Evolutionary conservation across 2,888 invertebrate genomes (phyloP).

Genomic region (Caradrina kadenii): DNA sequence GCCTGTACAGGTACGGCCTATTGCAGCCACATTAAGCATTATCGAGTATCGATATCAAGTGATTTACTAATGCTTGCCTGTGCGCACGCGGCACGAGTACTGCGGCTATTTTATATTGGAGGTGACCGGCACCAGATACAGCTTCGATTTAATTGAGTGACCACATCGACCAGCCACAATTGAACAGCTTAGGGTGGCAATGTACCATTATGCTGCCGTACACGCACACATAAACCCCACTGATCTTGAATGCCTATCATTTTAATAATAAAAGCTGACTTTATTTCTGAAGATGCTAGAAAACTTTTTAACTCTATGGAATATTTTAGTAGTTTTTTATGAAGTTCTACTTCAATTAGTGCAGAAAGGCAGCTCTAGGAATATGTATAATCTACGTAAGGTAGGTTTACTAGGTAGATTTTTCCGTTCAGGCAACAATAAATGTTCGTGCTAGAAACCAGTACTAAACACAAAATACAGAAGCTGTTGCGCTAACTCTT

Average conservation of each 20-base stretch:
- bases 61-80: conserved; percentile 73
- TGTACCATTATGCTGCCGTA: conserved; percentile 27
- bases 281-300: conserved; percentile 2
- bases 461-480: conserved; percentile 26
- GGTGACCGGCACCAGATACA: conserved; percentile 68
- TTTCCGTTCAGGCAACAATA: neutral
- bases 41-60: conserved; percentile 73
- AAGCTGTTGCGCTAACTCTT: conserved; percentile 34
- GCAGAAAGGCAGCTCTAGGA: neutral
- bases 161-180: conserved; percentile 36
- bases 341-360: neutral
- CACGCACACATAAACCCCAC: conserved; percentile 15
- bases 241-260: conserved; percentile 24
- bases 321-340: neutral
- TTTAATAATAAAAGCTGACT: conserved; percentile 30
- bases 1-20: conserved; percentile 61
- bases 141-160: conserved; percentile 64
- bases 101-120: conserved; percentile 65
- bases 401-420: neutral
- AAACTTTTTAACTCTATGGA: conserved; percentile 1
- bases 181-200: conserved; percentile 23
- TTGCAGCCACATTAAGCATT: conserved; percentile 69
- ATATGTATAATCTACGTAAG: neutral
- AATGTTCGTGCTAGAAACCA: conserved; percentile 3
- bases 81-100: conserved; percentile 59